phyloP scores from a whole-genome alignment of 2,888 invertebrate species.

The Uropetala carovei region DNA sequence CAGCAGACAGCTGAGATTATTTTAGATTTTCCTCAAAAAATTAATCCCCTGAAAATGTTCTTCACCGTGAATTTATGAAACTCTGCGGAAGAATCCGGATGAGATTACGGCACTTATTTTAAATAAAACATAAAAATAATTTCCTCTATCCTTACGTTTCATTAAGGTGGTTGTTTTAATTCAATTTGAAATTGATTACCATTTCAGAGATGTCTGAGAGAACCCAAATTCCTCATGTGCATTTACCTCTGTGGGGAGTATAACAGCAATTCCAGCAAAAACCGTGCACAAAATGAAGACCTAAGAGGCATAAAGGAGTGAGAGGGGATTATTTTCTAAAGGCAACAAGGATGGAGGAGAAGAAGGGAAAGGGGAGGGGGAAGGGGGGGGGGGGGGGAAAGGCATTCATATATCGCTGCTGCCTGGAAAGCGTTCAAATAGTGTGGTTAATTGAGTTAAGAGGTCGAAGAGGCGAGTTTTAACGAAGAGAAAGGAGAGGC shows the following conservation, averaged over 20 bases:
- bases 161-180: too few relatives aligned
- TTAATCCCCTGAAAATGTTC: too few relatives aligned
- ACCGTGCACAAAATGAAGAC: neutral
- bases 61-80: too few relatives aligned
- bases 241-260: neutral
- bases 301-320: neutral
- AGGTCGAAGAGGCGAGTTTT: slow-evolving; percentile 21
- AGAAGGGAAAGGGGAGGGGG: neutral
- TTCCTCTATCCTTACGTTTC: too few relatives aligned
- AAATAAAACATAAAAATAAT: too few relatives aligned
- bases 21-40: too few relatives aligned
- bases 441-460: slow-evolving; percentile 51
- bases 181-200: too few relatives aligned
- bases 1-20: too few relatives aligned
- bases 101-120: too few relatives aligned
- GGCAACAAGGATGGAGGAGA: slow-evolving; percentile 1
- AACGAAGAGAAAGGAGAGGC: neutral
- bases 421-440: slow-evolving; percentile 38
- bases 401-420: slow-evolving; percentile 42
- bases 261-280: neutral
- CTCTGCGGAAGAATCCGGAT: too few relatives aligned
- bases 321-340: slow-evolving; percentile 17
- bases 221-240: neutral
- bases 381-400: neutral
- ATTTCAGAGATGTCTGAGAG: too few relatives aligned